phyloP scores from a whole-genome alignment of 1,140 invertebrate species.

The Ceratoteleas bidentatus region DNA sequence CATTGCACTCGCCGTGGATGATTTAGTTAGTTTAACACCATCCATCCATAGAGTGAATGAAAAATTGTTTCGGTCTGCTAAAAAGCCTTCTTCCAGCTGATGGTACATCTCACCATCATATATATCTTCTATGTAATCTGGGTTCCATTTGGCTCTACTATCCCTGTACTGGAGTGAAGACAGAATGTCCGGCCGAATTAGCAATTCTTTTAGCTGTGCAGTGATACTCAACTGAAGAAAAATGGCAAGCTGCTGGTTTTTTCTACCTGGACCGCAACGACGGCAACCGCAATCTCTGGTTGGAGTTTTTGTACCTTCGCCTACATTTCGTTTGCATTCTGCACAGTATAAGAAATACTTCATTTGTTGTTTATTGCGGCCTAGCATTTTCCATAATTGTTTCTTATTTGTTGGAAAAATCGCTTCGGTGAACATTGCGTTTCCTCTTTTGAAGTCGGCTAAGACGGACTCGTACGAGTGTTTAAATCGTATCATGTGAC shows the following conservation, averaged over 20 bases:
- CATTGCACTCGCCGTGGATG: not conserved
- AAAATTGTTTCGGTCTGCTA: not conserved
- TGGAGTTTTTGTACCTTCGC: not conserved
- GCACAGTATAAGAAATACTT: not conserved
- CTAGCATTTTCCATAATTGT: not conserved
- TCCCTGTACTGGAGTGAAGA: not conserved
- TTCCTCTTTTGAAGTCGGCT: not conserved
- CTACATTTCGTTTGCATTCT: not conserved
- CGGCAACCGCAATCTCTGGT: not conserved
- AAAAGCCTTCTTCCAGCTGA: not conserved
- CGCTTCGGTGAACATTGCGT: not conserved
- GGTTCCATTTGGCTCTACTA: not conserved
- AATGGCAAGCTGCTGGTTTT: not conserved
- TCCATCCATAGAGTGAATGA: not conserved
- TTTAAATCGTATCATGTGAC: not conserved
- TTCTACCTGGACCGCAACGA: not conserved
- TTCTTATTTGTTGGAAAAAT: not conserved
- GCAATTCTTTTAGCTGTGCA: not conserved
- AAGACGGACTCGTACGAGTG: not conserved
- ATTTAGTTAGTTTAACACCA: not conserved
- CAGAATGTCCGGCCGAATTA: not conserved
- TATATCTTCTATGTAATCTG: not conserved
- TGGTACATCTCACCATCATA: not conserved
- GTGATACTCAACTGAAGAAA: not conserved
- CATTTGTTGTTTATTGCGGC: not conserved